phyloP scores from a whole-genome alignment of 1,140 invertebrate genomes.

The Drosophila kohkoa region DNA sequence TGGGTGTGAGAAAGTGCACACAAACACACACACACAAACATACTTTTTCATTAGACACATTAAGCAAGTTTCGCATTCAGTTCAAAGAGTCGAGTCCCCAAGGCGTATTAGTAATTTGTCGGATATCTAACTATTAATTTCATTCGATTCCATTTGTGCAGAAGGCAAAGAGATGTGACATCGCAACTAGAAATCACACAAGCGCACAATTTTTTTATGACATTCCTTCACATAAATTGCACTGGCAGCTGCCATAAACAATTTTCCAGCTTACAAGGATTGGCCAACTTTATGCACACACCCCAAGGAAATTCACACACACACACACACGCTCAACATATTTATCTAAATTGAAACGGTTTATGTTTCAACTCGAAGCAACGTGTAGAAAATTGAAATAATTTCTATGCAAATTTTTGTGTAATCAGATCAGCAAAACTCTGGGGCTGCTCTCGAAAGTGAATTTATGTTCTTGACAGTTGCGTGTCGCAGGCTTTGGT shows the following conservation, averaged over 20 bases:
- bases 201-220: constrained; percentile 8
- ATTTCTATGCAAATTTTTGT: constrained; percentile 80
- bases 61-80: constrained; percentile 32
- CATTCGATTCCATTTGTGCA: constrained; percentile 31
- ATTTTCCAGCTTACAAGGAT: constrained; percentile 51
- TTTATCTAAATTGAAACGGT: constrained; percentile 77
- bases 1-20: background rate
- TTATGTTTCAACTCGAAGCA: constrained; percentile 45
- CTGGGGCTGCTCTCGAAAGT: constrained; percentile 27
- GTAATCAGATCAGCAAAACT: constrained; percentile 73
- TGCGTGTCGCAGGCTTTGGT: constrained; percentile 34
- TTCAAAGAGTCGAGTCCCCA: constrained; percentile 15
- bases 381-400: constrained; percentile 63
- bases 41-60: constrained; percentile 35
- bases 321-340: constrained; percentile 17
- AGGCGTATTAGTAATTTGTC: constrained; percentile 17
- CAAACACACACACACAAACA: too few species aligned
- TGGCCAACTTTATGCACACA: constrained; percentile 5
- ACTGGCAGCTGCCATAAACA: constrained; percentile 73
- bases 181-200: constrained; percentile 6
- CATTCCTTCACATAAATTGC: constrained; percentile 52
- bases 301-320: background rate
- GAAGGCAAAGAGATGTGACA: background rate
- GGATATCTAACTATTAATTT: constrained; percentile 21
- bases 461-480: constrained; percentile 70